phyloP scores from a whole-genome alignment of 2,113 vertebrate genomes.

The Melanostigma gelatinosum region DNA sequence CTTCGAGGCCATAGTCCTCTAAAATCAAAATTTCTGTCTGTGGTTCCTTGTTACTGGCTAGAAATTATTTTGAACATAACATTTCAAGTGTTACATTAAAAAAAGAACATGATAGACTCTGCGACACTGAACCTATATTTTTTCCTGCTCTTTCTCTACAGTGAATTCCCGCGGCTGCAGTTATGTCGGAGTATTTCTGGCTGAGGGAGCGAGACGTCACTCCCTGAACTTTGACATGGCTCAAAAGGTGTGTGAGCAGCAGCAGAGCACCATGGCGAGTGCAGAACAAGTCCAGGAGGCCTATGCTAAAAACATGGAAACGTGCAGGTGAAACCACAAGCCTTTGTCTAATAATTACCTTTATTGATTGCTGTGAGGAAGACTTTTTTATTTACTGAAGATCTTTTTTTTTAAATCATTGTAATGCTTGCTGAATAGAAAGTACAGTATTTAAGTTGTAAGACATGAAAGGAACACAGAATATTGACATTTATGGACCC shows the following conservation, averaged over 20 bases:
- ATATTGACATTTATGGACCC: not conserved
- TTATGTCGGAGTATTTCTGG: slow-evolving; percentile 86
- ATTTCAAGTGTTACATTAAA: not conserved
- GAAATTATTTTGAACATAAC: not conserved
- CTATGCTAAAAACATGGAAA: slow-evolving; percentile 80
- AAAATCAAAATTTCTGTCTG: not conserved
- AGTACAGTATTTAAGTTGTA: not conserved
- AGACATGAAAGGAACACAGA: not conserved
- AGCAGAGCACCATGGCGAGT: slow-evolving; percentile 82
- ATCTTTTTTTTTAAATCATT: not conserved
- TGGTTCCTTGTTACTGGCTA: not conserved
- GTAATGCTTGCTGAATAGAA: not conserved
- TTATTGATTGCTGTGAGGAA: accelerated
- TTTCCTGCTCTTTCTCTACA: slow-evolving; percentile 19
- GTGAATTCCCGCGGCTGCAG: slow-evolving; percentile 87
- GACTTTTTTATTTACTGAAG: not conserved
- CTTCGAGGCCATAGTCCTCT: not conserved
- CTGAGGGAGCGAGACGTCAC: slow-evolving; percentile 87
- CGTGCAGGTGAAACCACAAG: slow-evolving; percentile 87
- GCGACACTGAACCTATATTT: not conserved
- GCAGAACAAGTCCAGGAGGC: slow-evolving; percentile 79
- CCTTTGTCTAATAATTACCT: not conserved
- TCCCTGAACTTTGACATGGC: slow-evolving; percentile 81
- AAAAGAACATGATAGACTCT: not conserved
- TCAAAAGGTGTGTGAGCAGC: slow-evolving; percentile 78